Conservation (phyloP, 2,888 invertebrate genomes). For the Agrotis ipsilon region DNA sequence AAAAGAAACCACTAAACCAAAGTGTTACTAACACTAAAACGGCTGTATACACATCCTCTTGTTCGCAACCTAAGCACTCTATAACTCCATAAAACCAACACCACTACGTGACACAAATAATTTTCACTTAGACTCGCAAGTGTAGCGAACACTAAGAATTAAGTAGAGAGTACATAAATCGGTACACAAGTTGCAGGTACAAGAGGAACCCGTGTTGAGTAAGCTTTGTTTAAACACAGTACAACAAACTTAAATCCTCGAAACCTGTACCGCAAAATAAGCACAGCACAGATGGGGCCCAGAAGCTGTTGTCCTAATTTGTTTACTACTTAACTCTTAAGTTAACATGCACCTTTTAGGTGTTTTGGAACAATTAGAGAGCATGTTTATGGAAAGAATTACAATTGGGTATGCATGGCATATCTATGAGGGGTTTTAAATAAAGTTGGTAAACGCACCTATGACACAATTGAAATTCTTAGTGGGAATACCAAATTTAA, state of each 20-base stretch:
- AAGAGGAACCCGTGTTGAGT: slow-evolving; percentile 72
- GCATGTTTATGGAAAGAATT: not conserved
- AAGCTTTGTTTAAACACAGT: slow-evolving; percentile 74
- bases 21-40: slow-evolving; percentile 20
- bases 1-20: slow-evolving; percentile 10
- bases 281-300: slow-evolving; percentile 66
- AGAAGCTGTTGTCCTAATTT: slow-evolving; percentile 30
- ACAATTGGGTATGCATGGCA: not conserved
- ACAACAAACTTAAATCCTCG: slow-evolving; percentile 80
- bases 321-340: slow-evolving; percentile 32
- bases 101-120: slow-evolving; percentile 60
- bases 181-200: slow-evolving; percentile 67
- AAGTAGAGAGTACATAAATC: slow-evolving; percentile 74
- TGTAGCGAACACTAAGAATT: slow-evolving; percentile 67
- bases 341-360: slow-evolving; percentile 25
- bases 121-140: slow-evolving; percentile 59
- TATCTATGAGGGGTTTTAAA: too few species aligned
- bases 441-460: too few species aligned
- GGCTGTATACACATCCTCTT: slow-evolving; percentile 25
- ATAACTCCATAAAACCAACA: slow-evolving; percentile 56
- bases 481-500: too few species aligned
- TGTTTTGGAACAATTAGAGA: not conserved
- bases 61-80: slow-evolving; percentile 47
- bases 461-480: too few species aligned
- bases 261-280: slow-evolving; percentile 73